Evolutionary conservation across 2,797 vertebrate genomes (phyloP), one percentile per base, ranked within the genome.

Genomic region (Aeoliscus strigatus): DNA sequence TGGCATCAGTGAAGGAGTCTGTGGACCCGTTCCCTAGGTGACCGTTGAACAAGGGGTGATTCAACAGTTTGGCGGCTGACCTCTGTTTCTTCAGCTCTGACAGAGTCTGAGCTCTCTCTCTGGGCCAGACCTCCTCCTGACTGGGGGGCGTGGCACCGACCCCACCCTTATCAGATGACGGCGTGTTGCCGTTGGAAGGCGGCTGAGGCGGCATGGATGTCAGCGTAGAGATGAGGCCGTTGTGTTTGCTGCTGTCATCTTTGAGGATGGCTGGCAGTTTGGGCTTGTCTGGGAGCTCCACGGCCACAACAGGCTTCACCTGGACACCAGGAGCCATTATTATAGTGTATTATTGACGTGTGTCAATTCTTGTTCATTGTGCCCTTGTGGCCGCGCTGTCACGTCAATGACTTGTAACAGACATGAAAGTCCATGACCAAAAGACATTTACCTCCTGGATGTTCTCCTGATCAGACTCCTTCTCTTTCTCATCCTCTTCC

Each of bases 1-100:
- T 86, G 65, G 57, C 57, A 81, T 93, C 86, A 3, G 75, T 75
- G 76, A 90, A 88, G 1, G 75, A 83, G 69, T 88, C 87, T 16
- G 77, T 79, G 75, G 91, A 56, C 41, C 89, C 82, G 5, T 91
- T 86, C 55, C 89, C 74, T 4, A 94, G 88, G 84, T 92, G 89
- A 39, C 91, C 91, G 23, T 93, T 95, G 56, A 96, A 88, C 80
- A 94, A 82, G 5, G 92, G 90, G 61, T 94, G 91, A 52, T 82
- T 91, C 46, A 94, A 86, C 5, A 95, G 72, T 18, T 98, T 98
- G 77, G 94, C 89, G 0, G 94, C 95, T 0, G 91, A 86, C 18
- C 95, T 86, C 83, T 98, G 94, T 65, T 92, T 89, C 82, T 97
- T 98, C 40, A 98, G 88, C 79, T 98, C 94, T 0, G 94, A 92